Percentiles rank a stretch among this genome's conserved stretches.
These are phyloP conservation scores for Glaucopsyche alexis DNA, from an alignment of 2,888 invertebrate species.

Conservation along the genomic window DNA sequence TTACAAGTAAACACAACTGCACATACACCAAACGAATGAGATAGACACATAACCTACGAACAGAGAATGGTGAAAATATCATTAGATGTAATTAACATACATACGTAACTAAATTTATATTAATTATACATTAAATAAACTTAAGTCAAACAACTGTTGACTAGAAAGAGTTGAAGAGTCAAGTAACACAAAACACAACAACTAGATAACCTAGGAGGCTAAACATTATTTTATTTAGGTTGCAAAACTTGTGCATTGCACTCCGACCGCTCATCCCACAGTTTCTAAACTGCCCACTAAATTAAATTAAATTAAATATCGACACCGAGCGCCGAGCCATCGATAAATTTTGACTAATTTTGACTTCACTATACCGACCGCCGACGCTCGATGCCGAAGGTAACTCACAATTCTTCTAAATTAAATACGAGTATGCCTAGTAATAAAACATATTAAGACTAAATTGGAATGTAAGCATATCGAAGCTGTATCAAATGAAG, in stretches of 20 bases:
- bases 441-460: conserved; percentile 64
- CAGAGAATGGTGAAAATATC: conserved; percentile 60
- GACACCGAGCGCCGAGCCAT: conserved; percentile 33
- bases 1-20: conserved; percentile 70
- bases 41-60: conserved; percentile 57
- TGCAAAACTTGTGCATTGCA: conserved; percentile 70
- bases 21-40: conserved; percentile 72
- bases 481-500: conserved; percentile 63
- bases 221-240: conserved; percentile 50
- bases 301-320: conserved; percentile 50
- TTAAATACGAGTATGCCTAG: conserved; percentile 59
- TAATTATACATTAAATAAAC: conserved; percentile 45
- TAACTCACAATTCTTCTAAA: conserved; percentile 72
- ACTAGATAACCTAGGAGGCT: conserved; percentile 63
- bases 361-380: conserved; percentile 30
- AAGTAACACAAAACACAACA: conserved; percentile 74
- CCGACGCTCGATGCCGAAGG: conserved; percentile 45
- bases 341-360: conserved; percentile 24
- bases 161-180: conserved; percentile 58
- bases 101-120: conserved; percentile 39
- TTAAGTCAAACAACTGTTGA: conserved; percentile 47
- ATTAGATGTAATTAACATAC: conserved; percentile 56
- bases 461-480: conserved; percentile 68
- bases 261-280: conserved; percentile 44
- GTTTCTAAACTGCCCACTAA: conserved; percentile 49